These are phyloP conservation scores for Acronicta psi DNA, from an alignment of 2,888 invertebrate genomes.

Conservation along the genomic window DNA sequence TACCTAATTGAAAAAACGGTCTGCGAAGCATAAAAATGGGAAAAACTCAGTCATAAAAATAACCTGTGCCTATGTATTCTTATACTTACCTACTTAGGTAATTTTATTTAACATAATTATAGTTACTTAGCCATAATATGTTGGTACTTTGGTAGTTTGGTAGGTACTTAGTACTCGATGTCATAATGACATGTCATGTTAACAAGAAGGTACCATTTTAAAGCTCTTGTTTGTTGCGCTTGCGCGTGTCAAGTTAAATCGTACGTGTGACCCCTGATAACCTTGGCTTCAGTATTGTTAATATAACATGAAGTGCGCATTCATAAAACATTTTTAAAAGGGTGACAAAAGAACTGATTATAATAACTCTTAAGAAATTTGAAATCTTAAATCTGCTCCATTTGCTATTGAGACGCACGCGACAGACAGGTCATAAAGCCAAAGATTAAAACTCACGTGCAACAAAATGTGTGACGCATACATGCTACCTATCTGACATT, in stretches of 20 bases:
- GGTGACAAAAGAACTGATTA: constrained; percentile 37
- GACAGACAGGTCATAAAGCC: constrained; percentile 19
- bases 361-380: too few relatives aligned
- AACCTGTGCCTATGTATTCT: too few relatives aligned
- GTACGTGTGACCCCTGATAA: constrained; percentile 66
- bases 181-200: constrained; percentile 22
- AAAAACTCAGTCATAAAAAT: too few relatives aligned
- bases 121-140: too few relatives aligned
- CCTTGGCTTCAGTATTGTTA: constrained; percentile 66
- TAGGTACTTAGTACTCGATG: not conserved
- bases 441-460: constrained; percentile 38
- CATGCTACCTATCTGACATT: constrained; percentile 8
- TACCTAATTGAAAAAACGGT: too few relatives aligned
- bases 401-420: constrained; percentile 23
- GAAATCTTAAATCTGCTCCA: constrained; percentile 32
- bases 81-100: too few relatives aligned
- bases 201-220: constrained; percentile 46
- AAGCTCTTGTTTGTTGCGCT: constrained; percentile 39
- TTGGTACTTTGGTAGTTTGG: too few relatives aligned
- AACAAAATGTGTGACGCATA: constrained; percentile 7
- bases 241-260: constrained; percentile 54
- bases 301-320: constrained; percentile 50
- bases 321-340: constrained; percentile 34
- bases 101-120: too few relatives aligned
- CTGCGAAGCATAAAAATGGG: too few relatives aligned